Evolutionary conservation across 2,888 invertebrate species (phyloP), one percentile per base, ranked within the genome.

Genomic region (Campoplex capitator): DNA sequence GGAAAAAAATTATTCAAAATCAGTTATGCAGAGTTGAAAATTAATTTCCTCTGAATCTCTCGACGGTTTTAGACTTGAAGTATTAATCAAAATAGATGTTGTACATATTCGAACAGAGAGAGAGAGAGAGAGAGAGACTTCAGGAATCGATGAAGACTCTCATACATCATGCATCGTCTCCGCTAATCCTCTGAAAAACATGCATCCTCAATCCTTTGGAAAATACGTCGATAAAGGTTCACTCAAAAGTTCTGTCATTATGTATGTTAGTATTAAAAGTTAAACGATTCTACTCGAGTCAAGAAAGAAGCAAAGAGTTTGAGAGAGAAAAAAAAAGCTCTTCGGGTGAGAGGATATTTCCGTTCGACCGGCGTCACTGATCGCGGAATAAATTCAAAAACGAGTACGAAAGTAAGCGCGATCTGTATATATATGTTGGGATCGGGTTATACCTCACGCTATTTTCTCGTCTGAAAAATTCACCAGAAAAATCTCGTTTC

Each of bases 331-430:
- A 56, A 38, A 13, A 68, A 18, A 23, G 7, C 51, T 51, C 56
- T 67, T 71, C 62, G 73, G 48, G n/a, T 28, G 71, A 73, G 73
- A 77, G 89, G 89, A 91, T 78, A 70, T 91, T 90, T 85, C 88
- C 87, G 88, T 90, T 89, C 90, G 88, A 85, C 84, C 88, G 88
- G 90, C 89, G 83, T 88, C 88, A 83, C 83, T 89, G 90, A 90
- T 91, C 90, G 90, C 88, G 88, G 89, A 90, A 91, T 91, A 90
- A 91, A 91, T 91, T 90, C 90, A 81, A 90, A 87, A 86, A 71
- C 32, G 79, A 56, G 32, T 62, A 75, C 18, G 67, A 80, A 58
- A 76, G 74, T 76, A 51, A 71, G 67, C 62, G 71, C 38, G 51
- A 65, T 51, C 16, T 51, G 45, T 58, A 35, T 71, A 54, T 71